phyloP scores from a whole-genome alignment of 2,797 vertebrate species.

The Etheostoma perlongum region DNA sequence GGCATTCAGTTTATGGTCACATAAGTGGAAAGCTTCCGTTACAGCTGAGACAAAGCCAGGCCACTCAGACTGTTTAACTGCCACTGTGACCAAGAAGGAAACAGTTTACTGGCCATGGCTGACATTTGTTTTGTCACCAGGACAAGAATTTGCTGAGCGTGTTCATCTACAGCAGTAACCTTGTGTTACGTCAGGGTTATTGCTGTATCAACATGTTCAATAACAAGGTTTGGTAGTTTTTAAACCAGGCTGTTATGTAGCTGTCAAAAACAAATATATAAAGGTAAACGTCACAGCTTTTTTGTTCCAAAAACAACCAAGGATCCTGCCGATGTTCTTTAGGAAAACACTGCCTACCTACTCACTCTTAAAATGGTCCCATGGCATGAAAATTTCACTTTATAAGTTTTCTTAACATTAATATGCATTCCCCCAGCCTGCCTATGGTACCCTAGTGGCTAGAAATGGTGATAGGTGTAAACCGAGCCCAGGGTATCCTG shows the following conservation, averaged over 20 bases:
- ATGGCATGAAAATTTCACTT: too few species aligned
- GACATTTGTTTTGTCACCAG: neutral
- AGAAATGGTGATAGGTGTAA: too few species aligned
- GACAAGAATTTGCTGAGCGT: neutral
- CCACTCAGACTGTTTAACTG: slow-evolving; percentile 64
- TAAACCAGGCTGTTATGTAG: neutral
- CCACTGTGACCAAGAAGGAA: slow-evolving; percentile 28
- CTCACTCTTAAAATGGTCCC: too few species aligned
- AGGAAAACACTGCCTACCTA: neutral
- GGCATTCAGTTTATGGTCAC: slow-evolving; percentile 59
- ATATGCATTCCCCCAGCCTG: too few species aligned
- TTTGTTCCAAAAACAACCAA: neutral
- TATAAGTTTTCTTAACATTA: too few species aligned
- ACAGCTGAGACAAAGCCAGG: slow-evolving; percentile 67
- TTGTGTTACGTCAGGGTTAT: slow-evolving; percentile 9
- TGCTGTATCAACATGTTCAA: neutral
- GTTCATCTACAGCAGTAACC: too few species aligned
- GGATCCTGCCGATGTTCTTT: neutral
- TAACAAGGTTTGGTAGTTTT: neutral
- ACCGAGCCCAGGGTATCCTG: too few species aligned
- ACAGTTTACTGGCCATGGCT: neutral
- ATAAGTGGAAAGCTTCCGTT: slow-evolving; percentile 73
- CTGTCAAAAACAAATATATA: neutral
- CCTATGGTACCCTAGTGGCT: too few species aligned
- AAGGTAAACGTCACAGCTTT: neutral